Evolutionary conservation across 2,797 vertebrate genomes (phyloP).

Genomic region (Pseudomugil gertrudae): DNA sequence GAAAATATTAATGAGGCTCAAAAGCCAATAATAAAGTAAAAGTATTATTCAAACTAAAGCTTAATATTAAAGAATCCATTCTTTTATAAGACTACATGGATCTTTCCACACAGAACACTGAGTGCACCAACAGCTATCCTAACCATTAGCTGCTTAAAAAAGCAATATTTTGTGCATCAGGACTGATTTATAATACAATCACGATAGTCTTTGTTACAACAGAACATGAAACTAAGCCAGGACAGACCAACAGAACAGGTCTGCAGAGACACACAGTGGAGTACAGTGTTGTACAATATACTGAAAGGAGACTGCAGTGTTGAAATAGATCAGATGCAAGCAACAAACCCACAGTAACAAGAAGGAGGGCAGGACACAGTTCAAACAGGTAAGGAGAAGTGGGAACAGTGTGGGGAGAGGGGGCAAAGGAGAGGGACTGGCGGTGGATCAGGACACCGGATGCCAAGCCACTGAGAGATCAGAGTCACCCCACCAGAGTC

Average conservation of each 20-base stretch:
- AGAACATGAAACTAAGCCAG: slow-evolving; percentile 77
- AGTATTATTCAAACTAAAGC: not conserved
- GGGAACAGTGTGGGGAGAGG: slow-evolving; percentile 27
- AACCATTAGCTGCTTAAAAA: slow-evolving; percentile 8
- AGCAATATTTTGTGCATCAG: slow-evolving; percentile 16
- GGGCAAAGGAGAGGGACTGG: slow-evolving; percentile 24
- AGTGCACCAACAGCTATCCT: slow-evolving; percentile 14
- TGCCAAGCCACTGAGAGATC: slow-evolving; percentile 68
- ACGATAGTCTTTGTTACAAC: slow-evolving; percentile 52
- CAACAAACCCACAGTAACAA: slow-evolving; percentile 82
- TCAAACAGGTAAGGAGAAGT: slow-evolving; percentile 73
- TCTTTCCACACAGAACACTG: too few species aligned
- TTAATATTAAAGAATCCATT: not conserved
- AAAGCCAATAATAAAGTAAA: not conserved
- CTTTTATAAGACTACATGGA: too few species aligned
- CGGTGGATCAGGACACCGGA: slow-evolving; percentile 50
- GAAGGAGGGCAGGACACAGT: slow-evolving; percentile 63
- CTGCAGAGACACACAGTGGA: slow-evolving; percentile 80
- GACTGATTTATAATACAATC: slow-evolving; percentile 30
- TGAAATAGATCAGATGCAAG: slow-evolving; percentile 82
- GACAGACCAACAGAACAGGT: slow-evolving; percentile 82
- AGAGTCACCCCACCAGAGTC: slow-evolving; percentile 69
- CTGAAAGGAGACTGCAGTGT: slow-evolving; percentile 70
- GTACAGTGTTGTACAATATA: slow-evolving; percentile 65
- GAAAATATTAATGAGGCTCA: too few species aligned